These are phyloP conservation scores for Hanleya hanleyi DNA, from an alignment of 2,888 invertebrate genomes.

Conservation along the genomic window DNA sequence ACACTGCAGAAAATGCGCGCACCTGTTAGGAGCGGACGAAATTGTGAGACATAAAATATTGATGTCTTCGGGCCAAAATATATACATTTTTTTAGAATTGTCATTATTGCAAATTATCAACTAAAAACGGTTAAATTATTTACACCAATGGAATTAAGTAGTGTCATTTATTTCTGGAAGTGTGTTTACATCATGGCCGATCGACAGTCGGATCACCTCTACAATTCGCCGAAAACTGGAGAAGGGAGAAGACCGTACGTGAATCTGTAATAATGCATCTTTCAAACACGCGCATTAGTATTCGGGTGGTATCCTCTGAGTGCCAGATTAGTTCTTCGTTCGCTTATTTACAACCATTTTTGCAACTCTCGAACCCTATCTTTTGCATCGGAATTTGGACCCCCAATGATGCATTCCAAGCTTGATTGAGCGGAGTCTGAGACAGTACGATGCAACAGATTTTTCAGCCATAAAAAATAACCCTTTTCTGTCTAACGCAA, in stretches of 20 bases:
- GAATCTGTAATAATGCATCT: no score
- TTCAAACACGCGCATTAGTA: no score
- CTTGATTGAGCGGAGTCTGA: no score
- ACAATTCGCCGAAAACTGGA: neutral
- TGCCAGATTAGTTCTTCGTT: no score
- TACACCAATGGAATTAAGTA: neutral
- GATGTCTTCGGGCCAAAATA: neutral
- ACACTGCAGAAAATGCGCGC: neutral
- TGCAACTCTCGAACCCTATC: no score
- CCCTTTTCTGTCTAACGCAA: no score
- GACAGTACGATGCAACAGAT: no score
- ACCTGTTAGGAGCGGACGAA: neutral
- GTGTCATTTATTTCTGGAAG: neutral
- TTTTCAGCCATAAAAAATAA: no score
- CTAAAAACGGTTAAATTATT: neutral
- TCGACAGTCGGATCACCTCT: neutral
- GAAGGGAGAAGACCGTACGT: neutral
- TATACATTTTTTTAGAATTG: neutral
- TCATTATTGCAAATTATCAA: neutral
- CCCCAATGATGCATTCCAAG: no score
- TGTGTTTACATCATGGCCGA: slow-evolving; percentile 9
- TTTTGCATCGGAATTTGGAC: no score
- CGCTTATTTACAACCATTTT: no score
- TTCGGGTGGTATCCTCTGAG: no score
- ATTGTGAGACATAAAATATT: neutral